These are phyloP conservation scores for Plebejus argus DNA, from an alignment of 2,888 invertebrate species.

Conservation along the genomic window DNA sequence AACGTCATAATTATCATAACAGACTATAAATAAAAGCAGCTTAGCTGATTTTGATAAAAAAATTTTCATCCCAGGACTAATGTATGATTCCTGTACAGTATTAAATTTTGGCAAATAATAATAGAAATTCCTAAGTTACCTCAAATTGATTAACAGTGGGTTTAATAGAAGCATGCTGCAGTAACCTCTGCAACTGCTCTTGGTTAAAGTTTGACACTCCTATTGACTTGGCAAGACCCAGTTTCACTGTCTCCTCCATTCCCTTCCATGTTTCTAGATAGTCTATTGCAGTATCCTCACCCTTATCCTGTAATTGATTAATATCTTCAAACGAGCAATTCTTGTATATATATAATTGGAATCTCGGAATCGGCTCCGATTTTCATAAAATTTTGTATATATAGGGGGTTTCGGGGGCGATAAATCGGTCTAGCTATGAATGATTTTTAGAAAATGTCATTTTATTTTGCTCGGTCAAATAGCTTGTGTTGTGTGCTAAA, in stretches of 20 bases:
- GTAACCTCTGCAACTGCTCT: conserved; percentile 83
- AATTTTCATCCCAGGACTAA: background rate
- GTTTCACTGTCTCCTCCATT: conserved; percentile 86
- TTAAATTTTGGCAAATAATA: background rate
- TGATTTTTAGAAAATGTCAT: no score
- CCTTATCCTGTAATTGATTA: conserved; percentile 51
- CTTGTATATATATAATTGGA: no score
- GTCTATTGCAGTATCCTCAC: conserved; percentile 81
- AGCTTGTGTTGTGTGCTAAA: no score
- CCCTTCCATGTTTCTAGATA: conserved; percentile 88
- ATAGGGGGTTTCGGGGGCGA: no score
- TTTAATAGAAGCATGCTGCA: conserved; percentile 78
- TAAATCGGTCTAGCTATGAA: no score
- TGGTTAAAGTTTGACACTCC: conserved; percentile 92
- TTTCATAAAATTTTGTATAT: no score
- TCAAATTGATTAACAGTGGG: conserved; percentile 83
- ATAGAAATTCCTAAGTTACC: conserved; percentile 43
- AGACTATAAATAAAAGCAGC: no score
- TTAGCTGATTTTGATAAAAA: conserved; percentile 7
- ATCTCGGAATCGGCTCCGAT: no score
- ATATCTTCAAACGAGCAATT: no score
- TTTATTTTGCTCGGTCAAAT: no score
- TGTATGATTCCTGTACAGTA: no score
- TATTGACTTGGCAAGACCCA: conserved; percentile 85
- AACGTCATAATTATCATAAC: no score